phyloP scores from a whole-genome alignment of 2,797 vertebrate genomes.

The Gouania willdenowi region DNA sequence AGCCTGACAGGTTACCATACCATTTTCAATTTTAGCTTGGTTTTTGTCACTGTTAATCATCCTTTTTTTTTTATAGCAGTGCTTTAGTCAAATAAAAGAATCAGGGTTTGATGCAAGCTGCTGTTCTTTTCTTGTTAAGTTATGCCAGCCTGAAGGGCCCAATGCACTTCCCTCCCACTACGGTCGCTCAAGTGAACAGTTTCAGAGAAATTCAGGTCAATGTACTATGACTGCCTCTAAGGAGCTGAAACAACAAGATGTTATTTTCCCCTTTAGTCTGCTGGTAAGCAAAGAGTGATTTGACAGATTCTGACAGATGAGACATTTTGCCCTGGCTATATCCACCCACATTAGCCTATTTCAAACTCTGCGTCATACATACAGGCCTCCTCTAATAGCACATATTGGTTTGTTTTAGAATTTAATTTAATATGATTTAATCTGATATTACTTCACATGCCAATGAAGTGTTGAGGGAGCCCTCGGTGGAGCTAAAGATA shows the following conservation, averaged over 20 bases:
- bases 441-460: too few species aligned
- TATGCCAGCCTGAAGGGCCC: constrained; percentile 43
- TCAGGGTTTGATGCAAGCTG: constrained; percentile 47
- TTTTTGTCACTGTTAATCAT: constrained; percentile 74
- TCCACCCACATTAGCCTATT: too few species aligned
- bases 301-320: constrained; percentile 22
- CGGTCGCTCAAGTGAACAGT: constrained; percentile 56
- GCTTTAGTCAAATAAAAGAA: constrained; percentile 24
- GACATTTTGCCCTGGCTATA: constrained; percentile 3
- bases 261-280: constrained; percentile 7
- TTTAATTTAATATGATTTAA: too few species aligned
- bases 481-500: too few species aligned
- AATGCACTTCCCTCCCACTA: constrained; percentile 29
- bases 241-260: constrained; percentile 35
- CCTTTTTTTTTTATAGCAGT: constrained; percentile 34
- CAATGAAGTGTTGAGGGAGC: too few species aligned
- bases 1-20: constrained; percentile 42
- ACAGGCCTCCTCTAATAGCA: too few species aligned
- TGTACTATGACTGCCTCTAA: constrained; percentile 46
- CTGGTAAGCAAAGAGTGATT: constrained; percentile 15
- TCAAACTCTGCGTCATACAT: too few species aligned
- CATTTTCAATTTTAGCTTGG: constrained; percentile 51
- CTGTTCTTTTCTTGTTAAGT: constrained; percentile 37
- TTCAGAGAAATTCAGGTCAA: constrained; percentile 58
- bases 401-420: too few species aligned